phyloP scores from a whole-genome alignment of 2,797 vertebrate genomes.

The Philypnodon macrostomus region DNA sequence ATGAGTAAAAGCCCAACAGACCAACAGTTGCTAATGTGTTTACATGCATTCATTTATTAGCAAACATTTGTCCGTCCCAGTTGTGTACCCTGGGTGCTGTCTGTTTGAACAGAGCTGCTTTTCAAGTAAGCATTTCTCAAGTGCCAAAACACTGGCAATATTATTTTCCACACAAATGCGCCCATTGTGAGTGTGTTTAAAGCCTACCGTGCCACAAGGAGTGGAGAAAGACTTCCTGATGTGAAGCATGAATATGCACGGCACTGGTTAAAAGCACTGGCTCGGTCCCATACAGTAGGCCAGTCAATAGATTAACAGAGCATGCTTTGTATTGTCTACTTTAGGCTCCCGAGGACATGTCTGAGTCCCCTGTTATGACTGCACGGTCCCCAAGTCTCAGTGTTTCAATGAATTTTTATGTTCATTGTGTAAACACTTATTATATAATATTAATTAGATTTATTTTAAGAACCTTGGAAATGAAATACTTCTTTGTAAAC shows the following conservation, averaged over 20 bases:
- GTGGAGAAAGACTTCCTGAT: constrained; percentile 47
- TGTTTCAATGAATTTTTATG: too few relatives aligned
- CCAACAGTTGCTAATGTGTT: constrained; percentile 13
- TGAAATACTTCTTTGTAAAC: too few relatives aligned
- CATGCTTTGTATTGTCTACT: constrained; percentile 50
- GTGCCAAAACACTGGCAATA: constrained; percentile 39
- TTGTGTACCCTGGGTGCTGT: constrained; percentile 14
- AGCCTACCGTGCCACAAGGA: constrained; percentile 32
- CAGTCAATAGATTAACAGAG: constrained; percentile 56
- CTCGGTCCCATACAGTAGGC: constrained; percentile 49
- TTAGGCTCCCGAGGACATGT: constrained; percentile 50
- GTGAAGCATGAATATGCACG: constrained; percentile 63
- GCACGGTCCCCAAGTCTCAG: constrained; percentile 20
- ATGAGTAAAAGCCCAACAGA: constrained; percentile 4
- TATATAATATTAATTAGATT: too few relatives aligned
- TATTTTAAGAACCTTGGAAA: too few relatives aligned
- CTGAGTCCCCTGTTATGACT: constrained; percentile 38
- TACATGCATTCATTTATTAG: constrained; percentile 7
- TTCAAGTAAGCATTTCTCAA: constrained; percentile 15
- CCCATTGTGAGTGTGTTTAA: constrained; percentile 32
- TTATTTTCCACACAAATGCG: constrained; percentile 47
- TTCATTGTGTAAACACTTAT: too few relatives aligned
- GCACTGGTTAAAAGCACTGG: constrained; percentile 38
- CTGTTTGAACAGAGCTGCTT: constrained; percentile 23
- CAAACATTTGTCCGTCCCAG: constrained; percentile 15